Evolutionary conservation across 2,113 vertebrate genomes (phyloP), one percentile per base, ranked within the genome.

Genomic region (Shinisaurus crocodilurus): DNA sequence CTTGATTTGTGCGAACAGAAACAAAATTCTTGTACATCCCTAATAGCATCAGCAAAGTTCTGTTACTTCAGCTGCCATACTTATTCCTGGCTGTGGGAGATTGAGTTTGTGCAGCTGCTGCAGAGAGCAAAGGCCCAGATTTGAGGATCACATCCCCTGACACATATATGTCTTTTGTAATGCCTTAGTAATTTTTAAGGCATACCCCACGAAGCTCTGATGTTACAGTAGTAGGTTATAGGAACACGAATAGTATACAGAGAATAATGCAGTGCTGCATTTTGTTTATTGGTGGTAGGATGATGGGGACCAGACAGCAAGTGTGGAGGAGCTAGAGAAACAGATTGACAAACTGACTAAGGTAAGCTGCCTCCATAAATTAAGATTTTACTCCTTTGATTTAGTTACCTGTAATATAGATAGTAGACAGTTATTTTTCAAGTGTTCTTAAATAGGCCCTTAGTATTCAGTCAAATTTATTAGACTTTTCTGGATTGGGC

Each of bases 321-420:
- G 97, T 93, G 97, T 98, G 86, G 98, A 99, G 93, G 98, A 99
- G 81, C 97, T 99, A 74, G 99, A 99, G 96, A 99, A 98, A 92
- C 98, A 99, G 92, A 99, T 99, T 8, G 98, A 99, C 92, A 99
- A 98, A 95, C 95, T 98, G 88, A 97, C 96, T 86, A 99, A 99
- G 98, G 99, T 99, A 97, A 97, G 96, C 87, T 60, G 57, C 91
- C 90, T 90, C 85, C 23, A 16, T 92, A 86, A 88, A 18, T 91
- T 60, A 85, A 82, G 82, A 54, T 90, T 94, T 32, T 23, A 2
- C n/a, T 84, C 2, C 72, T 83, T 88, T 90, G 89, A 48, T 83
- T 37, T 20, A 76, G 0, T 75, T 54, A 45, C 76, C n/a, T 43
- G 5, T 12, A 40, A 90, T 40, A 72, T 85, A 74, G 37, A 89